phyloP scores from a whole-genome alignment of 2,113 vertebrate genomes.

The Melozone crissalis region DNA sequence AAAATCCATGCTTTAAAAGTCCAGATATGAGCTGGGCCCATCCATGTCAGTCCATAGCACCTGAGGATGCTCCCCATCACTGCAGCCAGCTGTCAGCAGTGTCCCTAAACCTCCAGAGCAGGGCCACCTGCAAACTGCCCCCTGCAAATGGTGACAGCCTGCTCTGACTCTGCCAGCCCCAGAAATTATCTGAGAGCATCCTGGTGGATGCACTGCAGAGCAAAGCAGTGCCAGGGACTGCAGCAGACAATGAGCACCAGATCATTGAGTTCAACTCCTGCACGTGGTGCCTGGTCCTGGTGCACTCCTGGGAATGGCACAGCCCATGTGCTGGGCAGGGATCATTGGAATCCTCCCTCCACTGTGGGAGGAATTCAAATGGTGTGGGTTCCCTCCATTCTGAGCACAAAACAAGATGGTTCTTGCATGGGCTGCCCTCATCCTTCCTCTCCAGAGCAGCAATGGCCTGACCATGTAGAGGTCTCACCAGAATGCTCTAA shows the following conservation, averaged over 20 bases:
- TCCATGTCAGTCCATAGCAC: not conserved
- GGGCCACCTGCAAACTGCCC: not conserved
- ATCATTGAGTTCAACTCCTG: fast-evolving
- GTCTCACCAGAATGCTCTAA: not conserved
- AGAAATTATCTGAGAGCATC: not conserved
- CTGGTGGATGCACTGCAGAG: not conserved
- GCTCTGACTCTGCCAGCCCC: not conserved
- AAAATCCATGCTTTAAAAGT: not conserved
- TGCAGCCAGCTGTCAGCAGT: not conserved
- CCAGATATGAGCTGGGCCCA: not conserved
- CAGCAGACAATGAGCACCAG: not conserved
- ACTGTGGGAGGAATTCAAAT: not conserved
- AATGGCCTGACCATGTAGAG: not conserved
- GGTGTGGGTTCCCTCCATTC: fast-evolving
- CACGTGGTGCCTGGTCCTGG: fast-evolving
- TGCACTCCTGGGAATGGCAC: not conserved
- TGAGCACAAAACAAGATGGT: not conserved
- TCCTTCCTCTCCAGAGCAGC: not conserved
- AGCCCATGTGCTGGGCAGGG: not conserved
- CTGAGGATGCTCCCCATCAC: not conserved
- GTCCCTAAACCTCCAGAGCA: not conserved
- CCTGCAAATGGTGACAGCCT: not conserved
- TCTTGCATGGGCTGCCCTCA: not conserved
- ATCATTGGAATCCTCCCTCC: not conserved
- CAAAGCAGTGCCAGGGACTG: not conserved